Conservation (phyloP, 2,888 invertebrate genomes). For the Siphlonurus alternatus region DNA sequence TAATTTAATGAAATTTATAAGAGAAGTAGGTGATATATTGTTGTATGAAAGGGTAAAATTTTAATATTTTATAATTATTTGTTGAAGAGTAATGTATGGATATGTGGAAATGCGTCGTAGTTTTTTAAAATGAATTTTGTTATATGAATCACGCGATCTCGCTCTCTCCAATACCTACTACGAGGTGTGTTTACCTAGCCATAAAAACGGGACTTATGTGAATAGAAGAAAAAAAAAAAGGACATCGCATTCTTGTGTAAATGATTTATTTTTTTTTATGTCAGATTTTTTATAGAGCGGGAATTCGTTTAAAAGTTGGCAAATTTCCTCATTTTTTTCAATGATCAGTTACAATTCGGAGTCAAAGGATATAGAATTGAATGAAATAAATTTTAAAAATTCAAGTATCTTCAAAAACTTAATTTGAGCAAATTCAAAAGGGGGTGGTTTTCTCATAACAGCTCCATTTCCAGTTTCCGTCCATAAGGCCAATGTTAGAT, state of each 20-base stretch:
- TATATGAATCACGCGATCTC: not conserved
- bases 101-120: too few relatives aligned
- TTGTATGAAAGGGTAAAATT: too few relatives aligned
- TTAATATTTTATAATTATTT: too few relatives aligned
- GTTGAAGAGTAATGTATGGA: not conserved
- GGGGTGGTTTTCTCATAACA: too few relatives aligned
- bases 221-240: not conserved
- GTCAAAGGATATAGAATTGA: not conserved
- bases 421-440: too few relatives aligned
- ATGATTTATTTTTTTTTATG: not conserved
- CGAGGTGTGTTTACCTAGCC: not conserved
- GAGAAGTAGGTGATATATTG: too few relatives aligned
- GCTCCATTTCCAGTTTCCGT: too few relatives aligned
- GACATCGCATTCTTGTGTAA: not conserved
- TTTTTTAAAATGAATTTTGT: not conserved
- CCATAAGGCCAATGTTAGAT: too few relatives aligned
- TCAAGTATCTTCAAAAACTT: too few relatives aligned
- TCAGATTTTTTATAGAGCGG: not conserved
- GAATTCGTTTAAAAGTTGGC: not conserved
- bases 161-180: not conserved
- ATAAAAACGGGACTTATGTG: not conserved
- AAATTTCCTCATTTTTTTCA: too few relatives aligned
- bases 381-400: too few relatives aligned
- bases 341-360: too few relatives aligned
- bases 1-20: not conserved